A percentile compares a stretch with the other conserved stretches of the same genome.
Evolutionary conservation across 2,888 invertebrate genomes (phyloP).

Genomic region (Gymnoscelis rufifasciata): DNA sequence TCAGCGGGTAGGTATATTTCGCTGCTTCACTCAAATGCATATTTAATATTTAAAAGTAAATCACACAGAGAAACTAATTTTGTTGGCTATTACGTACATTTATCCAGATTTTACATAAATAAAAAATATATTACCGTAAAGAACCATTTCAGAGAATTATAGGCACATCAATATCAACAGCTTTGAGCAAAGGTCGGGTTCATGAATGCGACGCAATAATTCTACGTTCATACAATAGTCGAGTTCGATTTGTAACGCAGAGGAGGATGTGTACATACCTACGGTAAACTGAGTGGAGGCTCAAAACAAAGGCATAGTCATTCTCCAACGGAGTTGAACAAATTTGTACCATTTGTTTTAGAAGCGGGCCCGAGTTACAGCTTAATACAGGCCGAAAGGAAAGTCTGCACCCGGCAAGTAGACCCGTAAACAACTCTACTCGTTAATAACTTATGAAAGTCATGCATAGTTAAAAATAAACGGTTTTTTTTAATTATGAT

Average conservation of each 20-base stretch:
- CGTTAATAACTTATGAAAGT: constrained; percentile 18
- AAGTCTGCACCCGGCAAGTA: constrained; percentile 14
- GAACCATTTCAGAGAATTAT: too few species aligned
- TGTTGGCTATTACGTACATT: too few species aligned
- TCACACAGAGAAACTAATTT: too few species aligned
- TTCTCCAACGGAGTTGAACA: constrained; percentile 51
- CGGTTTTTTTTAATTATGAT: too few species aligned
- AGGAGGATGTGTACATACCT: constrained; percentile 35
- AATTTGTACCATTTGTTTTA: constrained; percentile 61
- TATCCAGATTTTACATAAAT: too few species aligned
- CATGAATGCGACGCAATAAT: constrained; percentile 38
- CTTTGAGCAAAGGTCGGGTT: constrained; percentile 33
- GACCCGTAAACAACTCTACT: constrained; percentile 18
- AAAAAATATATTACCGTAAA: too few species aligned
- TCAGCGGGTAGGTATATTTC: not conserved
- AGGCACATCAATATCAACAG: constrained; percentile 34
- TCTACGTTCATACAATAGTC: constrained; percentile 42
- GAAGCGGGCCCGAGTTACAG: constrained; percentile 41
- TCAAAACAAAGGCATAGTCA: constrained; percentile 44
- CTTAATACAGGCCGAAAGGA: constrained; percentile 42
- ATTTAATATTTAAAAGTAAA: too few species aligned
- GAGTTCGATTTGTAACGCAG: constrained; percentile 48
- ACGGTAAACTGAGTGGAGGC: constrained; percentile 45
- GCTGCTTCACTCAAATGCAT: too few species aligned
- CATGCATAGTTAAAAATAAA: not conserved